phyloP scores from a whole-genome alignment of 2,888 invertebrate species.

The Protodeltote pygarga region DNA sequence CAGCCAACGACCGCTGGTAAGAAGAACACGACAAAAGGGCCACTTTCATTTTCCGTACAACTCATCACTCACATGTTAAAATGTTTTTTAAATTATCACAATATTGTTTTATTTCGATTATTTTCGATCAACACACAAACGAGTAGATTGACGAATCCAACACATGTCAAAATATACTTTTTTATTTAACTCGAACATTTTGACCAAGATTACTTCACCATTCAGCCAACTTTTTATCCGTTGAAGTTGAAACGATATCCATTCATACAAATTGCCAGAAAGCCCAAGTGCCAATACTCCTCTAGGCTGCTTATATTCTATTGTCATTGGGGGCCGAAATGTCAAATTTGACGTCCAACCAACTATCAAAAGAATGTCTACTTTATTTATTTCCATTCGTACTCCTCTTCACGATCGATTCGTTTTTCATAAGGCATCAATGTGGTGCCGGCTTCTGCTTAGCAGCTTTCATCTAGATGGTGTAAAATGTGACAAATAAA shows the following conservation, averaged over 20 bases:
- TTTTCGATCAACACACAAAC: constrained; percentile 35
- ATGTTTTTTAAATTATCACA: constrained; percentile 70
- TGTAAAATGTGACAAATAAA: constrained; percentile 22
- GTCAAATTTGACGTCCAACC: constrained; percentile 9
- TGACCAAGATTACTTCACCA: background rate
- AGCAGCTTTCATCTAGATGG: constrained; percentile 7
- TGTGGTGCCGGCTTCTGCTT: constrained; percentile 32
- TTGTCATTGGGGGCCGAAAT: fast-evolving
- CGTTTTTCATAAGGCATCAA: background rate
- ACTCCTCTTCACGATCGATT: constrained; percentile 22
- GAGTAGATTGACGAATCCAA: constrained; percentile 21
- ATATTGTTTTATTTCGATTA: constrained; percentile 67
- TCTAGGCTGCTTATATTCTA: no score
- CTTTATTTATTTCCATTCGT: background rate
- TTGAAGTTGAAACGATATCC: no score
- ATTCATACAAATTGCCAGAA: no score
- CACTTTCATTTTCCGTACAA: constrained; percentile 87
- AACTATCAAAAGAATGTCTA: no score
- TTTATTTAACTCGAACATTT: background rate
- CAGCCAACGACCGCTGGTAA: constrained; percentile 84
- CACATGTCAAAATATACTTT: constrained; percentile 18
- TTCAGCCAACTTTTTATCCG: constrained; percentile 7
- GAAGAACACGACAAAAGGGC: constrained; percentile 86
- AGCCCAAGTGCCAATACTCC: constrained; percentile 12
- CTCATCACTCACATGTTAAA: constrained; percentile 87